Evolutionary conservation across 2,113 vertebrate genomes (phyloP), one percentile per base, ranked within the genome.

Genomic region (Empidonax traillii): DNA sequence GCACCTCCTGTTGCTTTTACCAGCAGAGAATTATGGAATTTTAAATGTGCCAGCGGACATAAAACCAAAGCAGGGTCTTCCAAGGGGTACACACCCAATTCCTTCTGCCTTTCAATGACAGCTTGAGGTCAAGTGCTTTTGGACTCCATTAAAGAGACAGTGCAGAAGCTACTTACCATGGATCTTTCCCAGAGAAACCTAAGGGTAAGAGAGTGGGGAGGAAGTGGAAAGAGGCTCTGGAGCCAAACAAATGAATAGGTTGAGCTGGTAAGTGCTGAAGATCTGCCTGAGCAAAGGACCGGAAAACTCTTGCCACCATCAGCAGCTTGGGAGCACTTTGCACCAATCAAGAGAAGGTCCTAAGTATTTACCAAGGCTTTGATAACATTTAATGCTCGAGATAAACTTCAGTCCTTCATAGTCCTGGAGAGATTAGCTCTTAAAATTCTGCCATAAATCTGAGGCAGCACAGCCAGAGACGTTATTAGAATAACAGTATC

Each of bases 361-460:
- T 84, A 72, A 78, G 73, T 58, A 46, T 96, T 82, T 82, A 78
- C 86, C 66, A 86, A 84, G 75, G 75, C 75, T 88, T 16, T 88
- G 93, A 84, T 20, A 74, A 79, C 68, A 58, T 94, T 87, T 85
- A 94, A 71, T 47, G 84, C 76, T 83, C 11, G 33, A 92, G 77
- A 93, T 94, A 90, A 85, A 96, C 83, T 90, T 95, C 84, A 86
- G 94, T 69, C 78, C 74, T 94, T 92, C 85, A 43, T 41, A 80
- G 82, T 83, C 65, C 77, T 82, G 80, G 91, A 87, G 59, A 97
- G 93, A 91, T 85, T 69, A 89, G 69, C 69, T 95, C 87, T 93
- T 91, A 96, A 92, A 96, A 89, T 86, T 80, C 83, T 79, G 74
- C 85, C 94, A 84, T 95, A 87, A 92, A 96, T 93, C 91, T 74